A percentile compares a stretch with the other conserved stretches of the same genome.
phyloP scores from a whole-genome alignment of 2,888 invertebrate species.

The Ferdinandea cuprea region DNA sequence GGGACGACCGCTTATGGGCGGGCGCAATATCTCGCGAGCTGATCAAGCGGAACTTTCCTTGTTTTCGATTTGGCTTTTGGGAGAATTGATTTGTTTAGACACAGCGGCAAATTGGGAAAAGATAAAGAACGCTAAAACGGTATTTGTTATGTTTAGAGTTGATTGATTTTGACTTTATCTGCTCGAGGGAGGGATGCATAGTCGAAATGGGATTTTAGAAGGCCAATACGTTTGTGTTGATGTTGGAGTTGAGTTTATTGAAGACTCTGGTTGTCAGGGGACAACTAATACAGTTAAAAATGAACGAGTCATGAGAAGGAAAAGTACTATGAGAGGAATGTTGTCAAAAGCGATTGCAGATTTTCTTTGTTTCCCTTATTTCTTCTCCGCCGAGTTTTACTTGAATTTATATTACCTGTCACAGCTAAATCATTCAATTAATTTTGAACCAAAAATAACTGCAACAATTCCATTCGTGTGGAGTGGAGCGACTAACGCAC shows the following conservation, averaged over 20 bases:
- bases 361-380: no score
- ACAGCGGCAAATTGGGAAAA: constrained; percentile 60
- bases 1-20: constrained; percentile 53
- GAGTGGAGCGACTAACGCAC: constrained; percentile 27
- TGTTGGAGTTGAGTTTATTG: not conserved
- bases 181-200: constrained; percentile 24
- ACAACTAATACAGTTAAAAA: no score
- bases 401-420: no score
- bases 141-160: constrained; percentile 41
- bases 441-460: not conserved
- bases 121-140: constrained; percentile 59
- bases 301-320: no score
- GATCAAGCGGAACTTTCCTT: constrained; percentile 65
- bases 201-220: constrained; percentile 6
- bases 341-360: no score
- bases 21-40: constrained; percentile 59
- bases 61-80: constrained; percentile 50
- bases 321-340: no score
- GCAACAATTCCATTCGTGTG: not conserved
- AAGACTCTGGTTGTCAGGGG: no score
- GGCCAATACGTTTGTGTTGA: not conserved
- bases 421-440: not conserved
- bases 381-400: no score
- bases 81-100: constrained; percentile 66
- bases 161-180: constrained; percentile 43